Evolutionary conservation across 1,140 invertebrate species (phyloP).

Genomic region (Drosophila lowei): DNA sequence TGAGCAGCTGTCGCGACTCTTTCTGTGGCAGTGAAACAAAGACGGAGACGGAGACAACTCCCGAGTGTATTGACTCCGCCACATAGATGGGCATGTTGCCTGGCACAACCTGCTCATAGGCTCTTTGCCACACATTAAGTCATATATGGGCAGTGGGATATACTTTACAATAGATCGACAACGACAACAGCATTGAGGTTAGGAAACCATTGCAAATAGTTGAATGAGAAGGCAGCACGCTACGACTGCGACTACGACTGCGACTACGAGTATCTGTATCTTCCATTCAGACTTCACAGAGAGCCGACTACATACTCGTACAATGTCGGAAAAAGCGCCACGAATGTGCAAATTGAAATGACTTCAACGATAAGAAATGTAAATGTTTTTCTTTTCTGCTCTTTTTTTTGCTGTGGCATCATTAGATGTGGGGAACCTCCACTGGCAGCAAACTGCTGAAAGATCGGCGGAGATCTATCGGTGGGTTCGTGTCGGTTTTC

Average conservation of each 20-base stretch:
- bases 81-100: constrained; percentile 43
- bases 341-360: constrained; percentile 69
- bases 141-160: constrained; percentile 64
- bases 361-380: constrained; percentile 65
- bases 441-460: too few relatives aligned
- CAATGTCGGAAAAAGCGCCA: constrained; percentile 2
- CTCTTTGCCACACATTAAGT: constrained; percentile 55
- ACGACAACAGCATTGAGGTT: constrained; percentile 64
- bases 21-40: too few relatives aligned
- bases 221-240: constrained; percentile 57
- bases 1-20: too few relatives aligned
- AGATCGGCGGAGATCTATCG: constrained; percentile 28
- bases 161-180: constrained; percentile 31
- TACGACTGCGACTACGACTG: constrained; percentile 34
- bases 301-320: constrained; percentile 33
- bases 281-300: constrained; percentile 37
- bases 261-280: neutral
- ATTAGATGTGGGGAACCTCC: constrained; percentile 9
- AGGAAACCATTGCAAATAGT: constrained; percentile 65
- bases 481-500: constrained; percentile 42
- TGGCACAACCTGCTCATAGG: constrained; percentile 48
- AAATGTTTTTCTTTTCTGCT: constrained; percentile 40
- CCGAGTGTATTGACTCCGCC: constrained; percentile 34
- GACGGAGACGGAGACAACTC: neutral
- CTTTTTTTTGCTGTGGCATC: constrained; percentile 14